Percentiles rank a stretch among this genome's conserved stretches.
Evolutionary conservation across 37 sponge, comb jelly and placozoan genomes (phyloP).

Genomic region (Tethya wilhelma): DNA sequence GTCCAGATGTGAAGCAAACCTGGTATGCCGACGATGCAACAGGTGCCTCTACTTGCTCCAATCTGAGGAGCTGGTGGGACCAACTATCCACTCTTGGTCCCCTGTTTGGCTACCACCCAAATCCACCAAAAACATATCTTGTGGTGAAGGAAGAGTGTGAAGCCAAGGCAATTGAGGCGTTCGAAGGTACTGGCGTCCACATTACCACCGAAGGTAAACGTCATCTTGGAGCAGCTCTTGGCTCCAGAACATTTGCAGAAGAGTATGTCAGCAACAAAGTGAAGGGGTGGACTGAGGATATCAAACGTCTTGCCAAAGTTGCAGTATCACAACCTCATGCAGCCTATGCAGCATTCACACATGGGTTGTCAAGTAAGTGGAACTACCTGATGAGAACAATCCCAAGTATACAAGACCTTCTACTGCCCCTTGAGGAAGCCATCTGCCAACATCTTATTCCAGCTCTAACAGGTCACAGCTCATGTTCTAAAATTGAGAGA

Average conservation of each 20-base stretch:
- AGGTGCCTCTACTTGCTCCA: slow-evolving; percentile 22
- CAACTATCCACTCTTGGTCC: no score
- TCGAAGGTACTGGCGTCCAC: slow-evolving; percentile 42
- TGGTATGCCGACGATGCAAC: slow-evolving; percentile 77
- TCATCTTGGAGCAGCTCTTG: slow-evolving; percentile 59
- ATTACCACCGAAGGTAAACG: slow-evolving; percentile 58
- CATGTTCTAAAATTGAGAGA: neutral
- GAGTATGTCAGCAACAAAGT: neutral
- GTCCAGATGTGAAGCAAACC: slow-evolving; percentile 29
- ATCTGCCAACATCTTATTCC: neutral
- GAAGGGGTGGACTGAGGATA: neutral
- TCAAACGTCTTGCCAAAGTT: neutral
- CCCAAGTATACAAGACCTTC: neutral
- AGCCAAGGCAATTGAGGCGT: slow-evolving; percentile 18
- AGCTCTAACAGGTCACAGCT: neutral
- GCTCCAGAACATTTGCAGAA: slow-evolving; percentile 30
- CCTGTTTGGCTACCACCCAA: no score
- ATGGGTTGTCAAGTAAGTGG: neutral
- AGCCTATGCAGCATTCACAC: neutral
- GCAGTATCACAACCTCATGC: neutral
- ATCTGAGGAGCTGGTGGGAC: slow-evolving; percentile 48
- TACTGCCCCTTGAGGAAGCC: neutral
- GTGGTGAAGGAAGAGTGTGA: slow-evolving; percentile 47
- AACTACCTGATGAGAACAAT: neutral
- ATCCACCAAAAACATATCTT: slow-evolving; percentile 56